Conservation (phyloP, 2,797 vertebrate genomes). For the Mus minutoides region DNA sequence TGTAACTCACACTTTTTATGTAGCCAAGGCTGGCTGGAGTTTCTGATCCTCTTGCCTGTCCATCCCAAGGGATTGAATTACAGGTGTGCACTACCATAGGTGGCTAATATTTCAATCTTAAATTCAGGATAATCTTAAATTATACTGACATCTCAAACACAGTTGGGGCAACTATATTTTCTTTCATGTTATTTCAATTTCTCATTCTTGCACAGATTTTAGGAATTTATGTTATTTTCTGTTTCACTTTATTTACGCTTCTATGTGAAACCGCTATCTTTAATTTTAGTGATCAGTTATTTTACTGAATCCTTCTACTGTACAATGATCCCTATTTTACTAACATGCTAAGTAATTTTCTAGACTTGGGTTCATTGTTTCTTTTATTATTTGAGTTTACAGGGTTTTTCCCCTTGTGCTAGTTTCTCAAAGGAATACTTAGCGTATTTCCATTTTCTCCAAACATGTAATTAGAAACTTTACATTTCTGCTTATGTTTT, state of each 20-base stretch:
- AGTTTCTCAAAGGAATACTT: not conserved
- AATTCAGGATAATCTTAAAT: not conserved
- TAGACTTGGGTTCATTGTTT: not conserved
- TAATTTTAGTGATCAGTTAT: not conserved
- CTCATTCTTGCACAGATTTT: not conserved
- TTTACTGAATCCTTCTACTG: not conserved
- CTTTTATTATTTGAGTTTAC: not conserved
- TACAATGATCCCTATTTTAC: not conserved
- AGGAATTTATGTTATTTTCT: not conserved
- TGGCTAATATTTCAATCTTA: not conserved
- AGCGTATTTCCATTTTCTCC: not conserved
- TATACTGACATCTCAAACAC: not conserved
- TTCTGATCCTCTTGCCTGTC: not conserved
- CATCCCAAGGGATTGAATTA: not conserved
- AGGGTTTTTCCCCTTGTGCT: too few relatives aligned
- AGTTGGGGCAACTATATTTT: not conserved
- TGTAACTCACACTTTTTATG: not conserved
- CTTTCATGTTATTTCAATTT: not conserved
- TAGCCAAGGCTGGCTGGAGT: not conserved
- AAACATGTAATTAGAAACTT: not conserved
- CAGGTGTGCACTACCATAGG: not conserved
- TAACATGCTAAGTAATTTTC: not conserved
- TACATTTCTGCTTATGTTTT: not conserved
- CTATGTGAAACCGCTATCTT: not conserved
- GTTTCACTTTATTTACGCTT: not conserved